Percentiles rank a stretch among this genome's conserved stretches.
Conservation (phyloP, 2,888 invertebrate species). For the Chrysomela aeneicollis region DNA sequence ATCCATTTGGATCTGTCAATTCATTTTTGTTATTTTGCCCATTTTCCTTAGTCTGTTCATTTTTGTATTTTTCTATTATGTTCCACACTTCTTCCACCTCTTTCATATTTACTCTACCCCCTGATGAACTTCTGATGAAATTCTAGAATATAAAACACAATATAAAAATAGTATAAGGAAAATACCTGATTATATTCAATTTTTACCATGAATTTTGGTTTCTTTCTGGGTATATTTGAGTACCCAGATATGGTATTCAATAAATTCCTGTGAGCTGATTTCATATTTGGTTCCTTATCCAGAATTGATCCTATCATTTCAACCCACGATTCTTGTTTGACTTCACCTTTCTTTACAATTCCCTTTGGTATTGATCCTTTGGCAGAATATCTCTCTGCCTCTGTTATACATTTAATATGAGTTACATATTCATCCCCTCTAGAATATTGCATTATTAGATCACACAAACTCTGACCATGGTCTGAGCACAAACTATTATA, state of each 20-base stretch:
- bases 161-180: too few species aligned
- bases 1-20: constrained; percentile 7
- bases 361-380: constrained; percentile 77
- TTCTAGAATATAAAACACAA: constrained; percentile 63
- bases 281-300: constrained; percentile 65
- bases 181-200: not conserved
- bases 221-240: constrained; percentile 86
- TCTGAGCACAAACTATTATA: not conserved
- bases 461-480: too few species aligned
- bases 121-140: constrained; percentile 71
- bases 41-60: constrained; percentile 31
- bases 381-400: constrained; percentile 89
- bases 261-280: constrained; percentile 67
- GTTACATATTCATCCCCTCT: constrained; percentile 78
- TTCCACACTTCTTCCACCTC: constrained; percentile 76
- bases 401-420: constrained; percentile 86
- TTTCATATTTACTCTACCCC: constrained; percentile 65
- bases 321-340: constrained; percentile 86
- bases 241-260: constrained; percentile 73
- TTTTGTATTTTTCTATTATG: constrained; percentile 57
- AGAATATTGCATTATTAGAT: constrained; percentile 49
- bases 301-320: constrained; percentile 74
- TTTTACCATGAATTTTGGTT: constrained; percentile 74
- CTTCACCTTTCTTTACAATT: constrained; percentile 81
- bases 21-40: constrained; percentile 30